These are phyloP conservation scores for Myotis pilosus DNA, from an alignment of 2,797 vertebrate species.

Conservation along the genomic window DNA sequence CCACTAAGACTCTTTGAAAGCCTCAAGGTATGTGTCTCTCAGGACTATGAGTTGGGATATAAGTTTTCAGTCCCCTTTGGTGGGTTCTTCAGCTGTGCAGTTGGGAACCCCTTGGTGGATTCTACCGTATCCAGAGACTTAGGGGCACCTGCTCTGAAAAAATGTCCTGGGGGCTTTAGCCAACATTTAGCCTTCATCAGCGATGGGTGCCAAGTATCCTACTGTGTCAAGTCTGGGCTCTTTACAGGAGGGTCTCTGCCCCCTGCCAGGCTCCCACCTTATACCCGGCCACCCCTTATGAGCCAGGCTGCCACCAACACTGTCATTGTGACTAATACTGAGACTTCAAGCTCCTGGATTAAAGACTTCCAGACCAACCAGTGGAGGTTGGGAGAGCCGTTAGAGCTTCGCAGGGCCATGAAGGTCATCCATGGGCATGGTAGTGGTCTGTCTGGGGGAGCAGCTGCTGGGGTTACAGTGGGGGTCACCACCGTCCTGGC, in stretches of 20 bases:
- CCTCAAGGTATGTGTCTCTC: constrained; percentile 88
- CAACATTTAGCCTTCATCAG: constrained; percentile 91
- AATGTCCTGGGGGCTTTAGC: constrained; percentile 90
- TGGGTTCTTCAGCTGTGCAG: constrained; percentile 93
- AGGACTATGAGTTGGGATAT: constrained; percentile 87
- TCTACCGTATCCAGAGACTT: constrained; percentile 17
- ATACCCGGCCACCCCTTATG: constrained; percentile 85
- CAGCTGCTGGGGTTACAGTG: constrained; percentile 62
- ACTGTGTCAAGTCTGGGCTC: constrained; percentile 88
- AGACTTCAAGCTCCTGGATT: constrained; percentile 87
- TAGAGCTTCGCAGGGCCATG: constrained; percentile 77
- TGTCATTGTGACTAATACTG: constrained; percentile 86
- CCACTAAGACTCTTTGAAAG: constrained; percentile 78
- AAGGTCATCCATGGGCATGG: constrained; percentile 34
- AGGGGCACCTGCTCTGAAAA: constrained; percentile 70
- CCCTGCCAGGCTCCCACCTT: constrained; percentile 88
- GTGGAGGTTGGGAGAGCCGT: constrained; percentile 86
- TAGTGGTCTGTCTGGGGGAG: constrained; percentile 70
- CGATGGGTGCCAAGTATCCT: constrained; percentile 92
- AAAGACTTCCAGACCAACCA: constrained; percentile 83
- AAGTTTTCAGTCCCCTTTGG: constrained; percentile 87
- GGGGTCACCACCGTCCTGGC: constrained; percentile 61
- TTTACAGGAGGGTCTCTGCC: constrained; percentile 87
- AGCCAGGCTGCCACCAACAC: constrained; percentile 85
- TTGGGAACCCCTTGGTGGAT: constrained; percentile 85